Evolutionary conservation across 1,140 invertebrate species (phyloP).

Genomic region (Drosophila pseudoananassae): DNA sequence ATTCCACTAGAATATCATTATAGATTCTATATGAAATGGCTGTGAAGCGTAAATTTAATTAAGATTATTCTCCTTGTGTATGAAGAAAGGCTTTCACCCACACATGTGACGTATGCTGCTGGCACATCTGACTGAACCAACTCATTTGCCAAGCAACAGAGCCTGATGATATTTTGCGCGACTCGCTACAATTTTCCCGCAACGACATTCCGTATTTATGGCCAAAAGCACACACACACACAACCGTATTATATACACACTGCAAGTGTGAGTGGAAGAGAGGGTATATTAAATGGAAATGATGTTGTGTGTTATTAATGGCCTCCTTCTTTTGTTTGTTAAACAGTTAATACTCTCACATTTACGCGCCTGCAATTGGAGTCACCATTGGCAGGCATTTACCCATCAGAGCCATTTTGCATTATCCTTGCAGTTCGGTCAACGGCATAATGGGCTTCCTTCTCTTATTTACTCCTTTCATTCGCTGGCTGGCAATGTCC

Average conservation of each 20-base stretch:
- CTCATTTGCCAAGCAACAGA: constrained; percentile 46
- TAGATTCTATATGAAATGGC: neutral
- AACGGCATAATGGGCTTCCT: constrained; percentile 47
- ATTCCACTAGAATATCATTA: neutral
- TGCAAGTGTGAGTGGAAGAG: neutral
- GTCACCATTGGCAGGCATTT: constrained; percentile 28
- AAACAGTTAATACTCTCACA: constrained; percentile 52
- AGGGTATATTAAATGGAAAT: constrained; percentile 21
- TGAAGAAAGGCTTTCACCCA: constrained; percentile 1
- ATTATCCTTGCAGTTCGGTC: constrained; percentile 54
- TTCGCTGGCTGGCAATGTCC: constrained; percentile 23
- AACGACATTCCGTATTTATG: constrained; percentile 58
- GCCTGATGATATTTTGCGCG: constrained; percentile 46
- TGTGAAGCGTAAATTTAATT: neutral
- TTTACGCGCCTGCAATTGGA: constrained; percentile 33
- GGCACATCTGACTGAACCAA: constrained; percentile 22
- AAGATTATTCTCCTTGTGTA: neutral
- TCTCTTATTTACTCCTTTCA: constrained; percentile 51
- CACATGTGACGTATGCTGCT: constrained; percentile 1
- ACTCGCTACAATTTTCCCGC: constrained; percentile 28
- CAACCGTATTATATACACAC: constrained; percentile 1
- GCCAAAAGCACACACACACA: constrained; percentile 10
- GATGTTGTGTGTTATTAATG: constrained; percentile 59
- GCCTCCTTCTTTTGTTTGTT: constrained; percentile 30
- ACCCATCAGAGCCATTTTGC: constrained; percentile 25